phyloP scores from a whole-genome alignment of 92 coral and sea anemone species.

The Parazoanthus swiftii region DNA sequence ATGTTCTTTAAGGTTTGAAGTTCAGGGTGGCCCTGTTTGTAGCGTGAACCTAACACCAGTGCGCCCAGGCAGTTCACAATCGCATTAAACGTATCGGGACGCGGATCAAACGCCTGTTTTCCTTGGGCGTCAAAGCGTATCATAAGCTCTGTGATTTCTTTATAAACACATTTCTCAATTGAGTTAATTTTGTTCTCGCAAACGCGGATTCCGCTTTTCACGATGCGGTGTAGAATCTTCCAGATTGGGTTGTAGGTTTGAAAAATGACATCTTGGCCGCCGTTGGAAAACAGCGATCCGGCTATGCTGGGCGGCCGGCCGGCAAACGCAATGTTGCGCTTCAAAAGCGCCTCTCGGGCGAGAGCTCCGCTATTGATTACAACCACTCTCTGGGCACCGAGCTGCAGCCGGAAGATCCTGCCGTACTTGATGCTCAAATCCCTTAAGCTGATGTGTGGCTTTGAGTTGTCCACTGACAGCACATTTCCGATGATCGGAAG shows the following conservation, averaged over 20 bases:
- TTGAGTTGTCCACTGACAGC: constrained; percentile 58
- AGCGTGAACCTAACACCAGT: constrained; percentile 67
- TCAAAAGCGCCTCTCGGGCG: constrained; percentile 81
- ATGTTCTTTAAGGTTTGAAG: constrained; percentile 59
- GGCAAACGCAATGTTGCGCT: constrained; percentile 66
- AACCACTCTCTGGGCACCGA: constrained; percentile 69
- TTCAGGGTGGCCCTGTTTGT: constrained; percentile 58
- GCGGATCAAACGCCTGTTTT: constrained; percentile 59
- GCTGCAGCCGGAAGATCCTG: constrained; percentile 61
- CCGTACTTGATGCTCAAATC: constrained; percentile 68
- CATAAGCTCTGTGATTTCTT: constrained; percentile 64
- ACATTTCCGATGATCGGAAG: constrained; percentile 79
- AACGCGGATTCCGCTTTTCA: constrained; percentile 52
- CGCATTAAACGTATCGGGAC: constrained; percentile 56
- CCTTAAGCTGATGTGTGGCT: constrained; percentile 64
- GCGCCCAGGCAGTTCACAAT: constrained; percentile 64
- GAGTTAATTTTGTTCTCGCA: constrained; percentile 45
- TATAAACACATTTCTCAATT: constrained; percentile 53
- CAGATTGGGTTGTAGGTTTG: constrained; percentile 58
- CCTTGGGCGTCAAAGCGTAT: constrained; percentile 42
- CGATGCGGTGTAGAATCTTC: constrained; percentile 68
- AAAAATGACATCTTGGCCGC: constrained; percentile 67
- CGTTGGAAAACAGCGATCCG: constrained; percentile 65
- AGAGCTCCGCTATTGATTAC: constrained; percentile 69
- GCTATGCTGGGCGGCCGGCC: constrained; percentile 74